These are phyloP conservation scores for Amiota minor DNA, from an alignment of 2,888 invertebrate species.

Conservation along the genomic window DNA sequence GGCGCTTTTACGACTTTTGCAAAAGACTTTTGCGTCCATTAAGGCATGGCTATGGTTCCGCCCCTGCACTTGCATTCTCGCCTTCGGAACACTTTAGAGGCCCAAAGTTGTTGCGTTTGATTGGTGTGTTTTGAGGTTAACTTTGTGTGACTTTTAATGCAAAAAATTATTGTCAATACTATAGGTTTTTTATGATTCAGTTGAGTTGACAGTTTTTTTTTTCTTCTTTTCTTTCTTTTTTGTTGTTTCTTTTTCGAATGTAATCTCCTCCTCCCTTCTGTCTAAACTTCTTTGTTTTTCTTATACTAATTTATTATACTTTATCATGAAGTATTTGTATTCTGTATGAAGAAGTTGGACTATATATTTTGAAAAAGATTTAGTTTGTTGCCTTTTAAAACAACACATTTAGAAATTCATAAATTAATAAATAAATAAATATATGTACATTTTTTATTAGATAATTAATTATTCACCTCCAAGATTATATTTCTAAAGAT, in stretches of 20 bases:
- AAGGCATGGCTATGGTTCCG: neutral
- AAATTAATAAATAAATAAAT: too few species aligned
- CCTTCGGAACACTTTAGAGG: slow-evolving; percentile 37
- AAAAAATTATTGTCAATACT: slow-evolving; percentile 68
- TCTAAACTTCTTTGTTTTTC: neutral
- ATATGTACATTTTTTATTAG: too few species aligned
- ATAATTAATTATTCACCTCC: too few species aligned
- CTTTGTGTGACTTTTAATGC: slow-evolving; percentile 64
- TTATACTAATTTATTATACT: neutral
- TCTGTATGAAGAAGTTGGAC: too few species aligned
- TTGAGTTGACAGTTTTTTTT: slow-evolving; percentile 64
- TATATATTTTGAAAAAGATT: too few species aligned
- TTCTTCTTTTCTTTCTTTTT: neutral
- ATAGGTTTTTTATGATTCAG: slow-evolving; percentile 66
- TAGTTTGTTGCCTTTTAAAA: too few species aligned
- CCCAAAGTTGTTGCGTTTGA: slow-evolving; percentile 13
- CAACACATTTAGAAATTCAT: too few species aligned
- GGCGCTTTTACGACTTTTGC: neutral
- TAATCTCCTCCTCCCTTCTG: neutral
- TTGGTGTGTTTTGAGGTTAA: slow-evolving; percentile 43
- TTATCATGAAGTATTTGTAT: too few species aligned
- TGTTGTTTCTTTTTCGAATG: too few species aligned
- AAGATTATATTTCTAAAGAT: too few species aligned
- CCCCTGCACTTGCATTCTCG: neutral
- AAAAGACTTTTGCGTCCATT: slow-evolving; percentile 41